Base-by-base conservation (phyloP, 2,797 vertebrate species). In the Glossophaga mutica region DNA sequence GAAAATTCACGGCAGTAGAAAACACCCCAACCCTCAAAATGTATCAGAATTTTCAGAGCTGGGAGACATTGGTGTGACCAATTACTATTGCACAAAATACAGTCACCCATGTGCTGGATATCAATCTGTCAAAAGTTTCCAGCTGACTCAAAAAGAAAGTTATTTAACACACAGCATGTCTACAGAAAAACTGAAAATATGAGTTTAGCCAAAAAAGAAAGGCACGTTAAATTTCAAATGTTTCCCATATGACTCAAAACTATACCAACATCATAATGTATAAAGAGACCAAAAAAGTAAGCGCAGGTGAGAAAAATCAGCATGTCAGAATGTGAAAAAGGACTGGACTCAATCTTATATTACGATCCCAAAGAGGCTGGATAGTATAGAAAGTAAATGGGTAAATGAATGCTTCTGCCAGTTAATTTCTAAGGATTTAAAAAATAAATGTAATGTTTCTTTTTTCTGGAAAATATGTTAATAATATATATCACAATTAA, bases 91-190 rank as follows among this genome's bases (percentile, higher is more conserved):
- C 68, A 97, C 39, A 22, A 95, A 92, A 77, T 95, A 74, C 48
- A 94, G 81, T 90, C 44, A 95, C 82, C 52, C 77, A 86, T 77
- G 73, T 86, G 62, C 44, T 94, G 57, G 94, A 59, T 89, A 96
- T 62, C 68, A 93, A 91, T 93, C 68, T 83, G 95, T 95, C 65
- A 92, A 90, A 96, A 94, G 68, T 96, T 96, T 97, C 93, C 93
- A 97, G 55, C 70, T 95, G 74, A 87, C 48, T 96, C 85, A 96
- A 96, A 96, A 90, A 91, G 34, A 83, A 96, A 96, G 86, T 90
- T 81, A 94, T 76, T 95, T 91, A 96, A 96, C 87, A 92, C 37
- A 89, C 76, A 88, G 92, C 85, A 95, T 92, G 84, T 67, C 90
- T 76, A 95, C 3, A 94, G 85, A 94, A 96, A 96, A 95, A 94